These are phyloP conservation scores for Mystacides longicornis DNA, from an alignment of 2,888 invertebrate genomes.

Conservation along the genomic window DNA sequence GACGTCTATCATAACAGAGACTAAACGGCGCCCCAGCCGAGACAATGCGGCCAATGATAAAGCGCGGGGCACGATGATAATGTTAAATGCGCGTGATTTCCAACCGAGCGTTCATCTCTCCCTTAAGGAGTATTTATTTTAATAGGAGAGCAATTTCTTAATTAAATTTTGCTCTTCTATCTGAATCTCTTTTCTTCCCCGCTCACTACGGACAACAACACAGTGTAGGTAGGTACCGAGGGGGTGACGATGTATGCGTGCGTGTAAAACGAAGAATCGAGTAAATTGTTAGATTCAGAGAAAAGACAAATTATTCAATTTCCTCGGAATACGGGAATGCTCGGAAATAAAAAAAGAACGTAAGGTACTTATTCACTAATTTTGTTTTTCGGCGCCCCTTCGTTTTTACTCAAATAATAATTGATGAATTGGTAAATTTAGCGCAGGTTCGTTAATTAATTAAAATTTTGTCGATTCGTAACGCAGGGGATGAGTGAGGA, in stretches of 20 bases:
- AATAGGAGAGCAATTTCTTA: slow-evolving; percentile 22
- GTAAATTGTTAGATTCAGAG: background rate
- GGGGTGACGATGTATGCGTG: too few species aligned
- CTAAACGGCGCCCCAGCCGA: slow-evolving; percentile 4
- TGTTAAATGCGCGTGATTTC: slow-evolving; percentile 15
- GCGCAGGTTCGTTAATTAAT: background rate
- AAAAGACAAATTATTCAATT: background rate
- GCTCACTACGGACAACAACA: too few species aligned
- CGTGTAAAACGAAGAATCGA: background rate
- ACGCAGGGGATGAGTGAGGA: too few species aligned
- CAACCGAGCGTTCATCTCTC: slow-evolving; percentile 8
- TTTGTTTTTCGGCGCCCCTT: too few species aligned
- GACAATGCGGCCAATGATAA: background rate
- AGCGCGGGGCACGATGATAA: slow-evolving; percentile 9
- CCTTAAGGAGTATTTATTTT: slow-evolving; percentile 16
- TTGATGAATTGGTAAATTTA: background rate
- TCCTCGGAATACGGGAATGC: background rate
- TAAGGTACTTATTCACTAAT: background rate
- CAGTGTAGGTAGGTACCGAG: too few species aligned
- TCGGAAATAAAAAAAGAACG: background rate
- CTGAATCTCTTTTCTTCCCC: background rate
- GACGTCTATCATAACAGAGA: background rate
- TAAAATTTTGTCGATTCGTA: too few species aligned
- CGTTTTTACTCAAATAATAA: background rate
- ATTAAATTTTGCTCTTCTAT: slow-evolving; percentile 15